A percentile compares a stretch with the other conserved stretches of the same genome.
Evolutionary conservation across 2,888 invertebrate genomes (phyloP).

Genomic region (Rhingia rostrata): DNA sequence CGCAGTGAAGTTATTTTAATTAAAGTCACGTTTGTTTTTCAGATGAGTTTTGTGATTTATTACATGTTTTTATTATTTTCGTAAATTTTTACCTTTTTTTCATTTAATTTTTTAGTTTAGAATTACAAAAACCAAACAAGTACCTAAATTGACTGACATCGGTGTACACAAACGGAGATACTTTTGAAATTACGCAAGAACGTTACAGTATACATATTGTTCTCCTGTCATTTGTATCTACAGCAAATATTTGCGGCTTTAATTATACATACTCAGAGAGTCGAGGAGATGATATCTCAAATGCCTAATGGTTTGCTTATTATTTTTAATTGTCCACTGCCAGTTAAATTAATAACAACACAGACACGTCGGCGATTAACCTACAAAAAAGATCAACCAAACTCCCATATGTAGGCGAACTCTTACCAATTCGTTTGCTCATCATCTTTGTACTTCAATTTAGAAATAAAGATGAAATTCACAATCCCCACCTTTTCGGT

Average conservation of each 20-base stretch:
- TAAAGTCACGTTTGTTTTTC: conserved; percentile 49
- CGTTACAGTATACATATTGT: too few relatives aligned
- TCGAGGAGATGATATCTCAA: background rate
- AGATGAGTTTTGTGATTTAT: conserved; percentile 20
- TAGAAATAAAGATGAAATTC: too few relatives aligned
- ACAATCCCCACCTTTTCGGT: background rate
- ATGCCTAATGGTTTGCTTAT: background rate
- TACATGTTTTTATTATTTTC: conserved; percentile 16
- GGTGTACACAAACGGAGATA: background rate
- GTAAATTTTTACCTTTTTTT: background rate
- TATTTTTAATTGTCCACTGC: background rate
- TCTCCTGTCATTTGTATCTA: background rate
- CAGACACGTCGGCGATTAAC: background rate
- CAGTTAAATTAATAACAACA: too few relatives aligned
- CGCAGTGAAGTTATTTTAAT: conserved; percentile 35
- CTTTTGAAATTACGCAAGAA: background rate
- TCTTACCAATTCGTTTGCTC: too few relatives aligned
- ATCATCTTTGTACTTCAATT: too few relatives aligned
- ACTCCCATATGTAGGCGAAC: background rate
- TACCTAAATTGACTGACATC: background rate
- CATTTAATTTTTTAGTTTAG: background rate
- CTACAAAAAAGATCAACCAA: background rate
- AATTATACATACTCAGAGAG: background rate
- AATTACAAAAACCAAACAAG: too few relatives aligned
- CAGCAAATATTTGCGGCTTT: too few relatives aligned